A percentile compares a stretch with the other conserved stretches of the same genome.
Evolutionary conservation across 1,140 invertebrate genomes (phyloP).

Genomic region (Tigriopus japonicus): DNA sequence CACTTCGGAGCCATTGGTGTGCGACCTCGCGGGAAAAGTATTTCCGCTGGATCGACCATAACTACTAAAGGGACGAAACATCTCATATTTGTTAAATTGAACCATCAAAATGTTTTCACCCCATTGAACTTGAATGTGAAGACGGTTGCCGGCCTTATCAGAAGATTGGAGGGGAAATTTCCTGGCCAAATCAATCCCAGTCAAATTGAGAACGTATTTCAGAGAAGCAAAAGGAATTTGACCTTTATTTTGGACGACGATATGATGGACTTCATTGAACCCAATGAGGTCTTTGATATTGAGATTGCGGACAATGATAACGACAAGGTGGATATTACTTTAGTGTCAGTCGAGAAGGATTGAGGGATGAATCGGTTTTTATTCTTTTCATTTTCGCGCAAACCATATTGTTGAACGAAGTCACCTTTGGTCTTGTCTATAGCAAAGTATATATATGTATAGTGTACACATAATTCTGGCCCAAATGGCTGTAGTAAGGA

Average conservation of each 20-base stretch:
- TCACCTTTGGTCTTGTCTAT: too few species aligned
- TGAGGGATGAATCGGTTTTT: too few species aligned
- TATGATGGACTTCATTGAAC: not conserved
- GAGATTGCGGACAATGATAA: too few species aligned
- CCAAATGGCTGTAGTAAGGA: too few species aligned
- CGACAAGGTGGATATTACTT: too few species aligned
- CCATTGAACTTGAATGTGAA: not conserved
- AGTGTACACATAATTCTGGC: too few species aligned
- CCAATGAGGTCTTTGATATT: too few species aligned
- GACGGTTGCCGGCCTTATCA: not conserved
- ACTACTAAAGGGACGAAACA: not conserved
- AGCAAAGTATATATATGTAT: too few species aligned
- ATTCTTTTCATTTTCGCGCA: too few species aligned
- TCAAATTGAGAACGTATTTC: not conserved
- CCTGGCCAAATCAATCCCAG: not conserved
- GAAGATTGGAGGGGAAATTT: not conserved
- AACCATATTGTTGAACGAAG: too few species aligned
- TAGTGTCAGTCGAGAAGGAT: too few species aligned
- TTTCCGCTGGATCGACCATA: not conserved
- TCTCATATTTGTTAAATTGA: not conserved
- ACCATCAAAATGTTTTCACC: not conserved
- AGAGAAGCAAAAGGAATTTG: not conserved
- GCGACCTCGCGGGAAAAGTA: too few species aligned
- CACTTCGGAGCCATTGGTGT: not conserved
- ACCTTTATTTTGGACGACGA: not conserved